phyloP scores from a whole-genome alignment of 1,140 invertebrate species.

The Meloidogyne chitwoodi region DNA sequence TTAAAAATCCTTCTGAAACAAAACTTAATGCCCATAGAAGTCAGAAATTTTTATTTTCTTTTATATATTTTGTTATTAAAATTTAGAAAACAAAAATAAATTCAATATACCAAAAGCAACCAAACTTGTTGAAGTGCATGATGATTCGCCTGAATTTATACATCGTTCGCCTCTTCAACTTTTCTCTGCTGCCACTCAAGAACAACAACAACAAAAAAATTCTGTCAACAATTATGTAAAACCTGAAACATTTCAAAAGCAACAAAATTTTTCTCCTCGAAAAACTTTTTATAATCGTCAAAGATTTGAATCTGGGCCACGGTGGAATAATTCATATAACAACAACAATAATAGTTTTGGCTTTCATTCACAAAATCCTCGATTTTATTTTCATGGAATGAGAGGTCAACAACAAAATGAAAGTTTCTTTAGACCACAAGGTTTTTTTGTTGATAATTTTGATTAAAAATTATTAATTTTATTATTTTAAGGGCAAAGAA shows the following conservation, averaged over 20 bases:
- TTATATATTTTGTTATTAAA: background rate
- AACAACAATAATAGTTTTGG: background rate
- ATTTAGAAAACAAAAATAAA: background rate
- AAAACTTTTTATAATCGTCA: background rate
- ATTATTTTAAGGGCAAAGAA: background rate
- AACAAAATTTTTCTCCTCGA: background rate
- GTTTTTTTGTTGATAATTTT: background rate
- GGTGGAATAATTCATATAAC: background rate
- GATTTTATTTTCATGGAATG: background rate
- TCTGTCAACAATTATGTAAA: background rate
- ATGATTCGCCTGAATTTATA: conserved; percentile 17
- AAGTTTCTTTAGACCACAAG: background rate
- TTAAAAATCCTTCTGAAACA: background rate
- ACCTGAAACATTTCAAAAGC: background rate
- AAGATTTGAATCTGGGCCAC: background rate
- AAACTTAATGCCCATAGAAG: background rate
- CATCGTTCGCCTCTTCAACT: conserved; percentile 16
- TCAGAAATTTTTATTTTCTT: background rate
- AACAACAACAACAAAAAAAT: background rate
- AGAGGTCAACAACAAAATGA: background rate
- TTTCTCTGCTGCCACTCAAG: too few species aligned
- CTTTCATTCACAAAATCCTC: background rate
- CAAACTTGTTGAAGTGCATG: conserved; percentile 3
- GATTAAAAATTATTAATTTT: background rate
- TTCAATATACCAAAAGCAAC: background rate